Conservation (phyloP, 2,797 vertebrate species). For the Phrynocephalus forsythii region DNA sequence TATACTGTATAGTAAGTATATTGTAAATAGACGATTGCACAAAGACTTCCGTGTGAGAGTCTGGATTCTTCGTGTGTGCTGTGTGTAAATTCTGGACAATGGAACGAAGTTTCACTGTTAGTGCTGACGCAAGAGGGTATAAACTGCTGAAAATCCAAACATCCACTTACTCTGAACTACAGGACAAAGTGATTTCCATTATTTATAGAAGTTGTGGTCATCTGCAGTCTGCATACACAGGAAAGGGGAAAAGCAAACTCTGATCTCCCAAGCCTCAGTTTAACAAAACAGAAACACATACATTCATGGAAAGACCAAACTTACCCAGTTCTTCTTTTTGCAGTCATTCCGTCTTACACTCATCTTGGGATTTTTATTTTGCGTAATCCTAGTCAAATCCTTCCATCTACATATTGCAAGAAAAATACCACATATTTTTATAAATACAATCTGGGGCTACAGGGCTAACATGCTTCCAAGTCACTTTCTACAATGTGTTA, state of each 20-base stretch:
- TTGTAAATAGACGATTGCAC: no score
- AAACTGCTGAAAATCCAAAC: no score
- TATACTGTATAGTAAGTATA: no score
- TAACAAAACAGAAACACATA: background rate
- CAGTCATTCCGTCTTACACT: constrained; percentile 26
- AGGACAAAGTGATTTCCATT: background rate
- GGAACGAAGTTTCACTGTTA: no score
- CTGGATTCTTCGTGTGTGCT: no score
- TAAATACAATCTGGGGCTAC: constrained; percentile 18
- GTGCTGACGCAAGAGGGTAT: no score
- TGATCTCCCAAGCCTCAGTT: background rate
- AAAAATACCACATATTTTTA: background rate
- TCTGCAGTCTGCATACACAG: background rate
- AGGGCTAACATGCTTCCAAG: background rate
- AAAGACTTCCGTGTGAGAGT: no score
- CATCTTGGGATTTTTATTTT: constrained; percentile 56
- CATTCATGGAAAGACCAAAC: background rate
- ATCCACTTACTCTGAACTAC: background rate
- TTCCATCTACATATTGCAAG: constrained; percentile 48
- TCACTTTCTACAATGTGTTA: background rate
- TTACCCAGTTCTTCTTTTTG: constrained; percentile 58
- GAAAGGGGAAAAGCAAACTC: background rate
- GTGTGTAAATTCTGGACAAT: no score
- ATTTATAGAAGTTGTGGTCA: background rate
- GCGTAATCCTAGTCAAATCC: constrained; percentile 39